phyloP scores from a whole-genome alignment of 2,113 vertebrate species.

The Tenebrosternarchus preto region DNA sequence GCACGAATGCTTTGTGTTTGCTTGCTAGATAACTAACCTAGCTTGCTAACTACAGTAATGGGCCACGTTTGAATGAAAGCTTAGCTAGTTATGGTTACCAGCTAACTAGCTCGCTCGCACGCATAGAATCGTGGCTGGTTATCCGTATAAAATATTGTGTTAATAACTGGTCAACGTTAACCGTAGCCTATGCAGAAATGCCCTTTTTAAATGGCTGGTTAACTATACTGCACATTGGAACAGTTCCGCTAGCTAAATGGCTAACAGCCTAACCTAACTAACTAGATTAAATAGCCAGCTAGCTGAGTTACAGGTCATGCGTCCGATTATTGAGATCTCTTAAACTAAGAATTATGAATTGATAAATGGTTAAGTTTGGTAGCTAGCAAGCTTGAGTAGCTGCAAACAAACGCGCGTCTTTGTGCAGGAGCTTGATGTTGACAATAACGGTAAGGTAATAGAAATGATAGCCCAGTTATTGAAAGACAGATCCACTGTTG shows the following conservation, averaged over 20 bases:
- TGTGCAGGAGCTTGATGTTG: conserved; percentile 8
- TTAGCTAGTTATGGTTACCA: background rate
- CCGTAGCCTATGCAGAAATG: too few relatives aligned
- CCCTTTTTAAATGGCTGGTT: background rate
- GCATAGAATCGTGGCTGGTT: background rate
- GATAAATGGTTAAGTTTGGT: too few relatives aligned
- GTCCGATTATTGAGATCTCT: background rate
- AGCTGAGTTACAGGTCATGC: background rate
- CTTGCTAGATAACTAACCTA: background rate
- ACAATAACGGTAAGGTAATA: background rate
- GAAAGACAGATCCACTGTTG: conserved; percentile 43
- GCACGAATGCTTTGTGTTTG: too few relatives aligned
- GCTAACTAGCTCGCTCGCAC: background rate
- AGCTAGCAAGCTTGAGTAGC: too few relatives aligned
- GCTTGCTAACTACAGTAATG: background rate
- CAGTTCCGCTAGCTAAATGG: background rate
- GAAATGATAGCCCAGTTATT: conserved; percentile 4
- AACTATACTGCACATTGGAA: background rate
- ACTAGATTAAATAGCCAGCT: background rate
- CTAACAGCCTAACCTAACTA: background rate
- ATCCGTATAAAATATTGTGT: background rate
- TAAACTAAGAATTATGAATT: too few relatives aligned
- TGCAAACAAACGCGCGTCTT: too few relatives aligned
- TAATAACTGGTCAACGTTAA: background rate
- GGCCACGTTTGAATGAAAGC: conserved; percentile 31